Conservation (phyloP, 2,113 vertebrate genomes). For the Craseonycteris thonglongyai region DNA sequence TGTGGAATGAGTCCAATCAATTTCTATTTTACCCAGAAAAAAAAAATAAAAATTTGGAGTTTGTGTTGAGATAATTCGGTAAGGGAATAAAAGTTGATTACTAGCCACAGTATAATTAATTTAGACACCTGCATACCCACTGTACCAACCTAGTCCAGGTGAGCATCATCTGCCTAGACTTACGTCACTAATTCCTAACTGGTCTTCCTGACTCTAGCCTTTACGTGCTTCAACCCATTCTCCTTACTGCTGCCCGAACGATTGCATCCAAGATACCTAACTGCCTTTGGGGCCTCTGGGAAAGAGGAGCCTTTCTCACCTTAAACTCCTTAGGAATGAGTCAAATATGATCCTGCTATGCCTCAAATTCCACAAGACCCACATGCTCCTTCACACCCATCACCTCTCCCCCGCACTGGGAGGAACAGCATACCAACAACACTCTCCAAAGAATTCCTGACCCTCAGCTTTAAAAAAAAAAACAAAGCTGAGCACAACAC, state of each 20-base stretch:
- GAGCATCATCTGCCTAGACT: not conserved
- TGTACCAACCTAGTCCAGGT: not conserved
- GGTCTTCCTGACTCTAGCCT: not conserved
- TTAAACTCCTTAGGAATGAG: not conserved
- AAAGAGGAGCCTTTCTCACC: not conserved
- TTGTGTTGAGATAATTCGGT: not conserved
- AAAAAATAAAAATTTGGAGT: not conserved
- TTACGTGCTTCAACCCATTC: not conserved
- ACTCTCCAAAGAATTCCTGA: not conserved
- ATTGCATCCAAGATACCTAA: not conserved
- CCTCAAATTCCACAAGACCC: not conserved
- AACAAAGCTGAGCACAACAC: not conserved
- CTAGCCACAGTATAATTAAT: not conserved
- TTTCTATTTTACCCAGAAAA: not conserved
- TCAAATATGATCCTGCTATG: not conserved
- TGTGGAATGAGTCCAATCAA: not conserved
- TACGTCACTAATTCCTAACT: not conserved
- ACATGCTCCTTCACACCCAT: not conserved
- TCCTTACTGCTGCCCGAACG: not conserved
- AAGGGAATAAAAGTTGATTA: not conserved
- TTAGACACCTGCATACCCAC: not conserved
- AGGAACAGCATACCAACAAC: not conserved
- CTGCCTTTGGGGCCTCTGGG: not conserved
- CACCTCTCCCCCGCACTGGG: not conserved
- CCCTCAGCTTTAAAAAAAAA: not conserved